These are phyloP conservation scores for Horisme vitalbata DNA, from an alignment of 2,888 invertebrate species.

Conservation along the genomic window DNA sequence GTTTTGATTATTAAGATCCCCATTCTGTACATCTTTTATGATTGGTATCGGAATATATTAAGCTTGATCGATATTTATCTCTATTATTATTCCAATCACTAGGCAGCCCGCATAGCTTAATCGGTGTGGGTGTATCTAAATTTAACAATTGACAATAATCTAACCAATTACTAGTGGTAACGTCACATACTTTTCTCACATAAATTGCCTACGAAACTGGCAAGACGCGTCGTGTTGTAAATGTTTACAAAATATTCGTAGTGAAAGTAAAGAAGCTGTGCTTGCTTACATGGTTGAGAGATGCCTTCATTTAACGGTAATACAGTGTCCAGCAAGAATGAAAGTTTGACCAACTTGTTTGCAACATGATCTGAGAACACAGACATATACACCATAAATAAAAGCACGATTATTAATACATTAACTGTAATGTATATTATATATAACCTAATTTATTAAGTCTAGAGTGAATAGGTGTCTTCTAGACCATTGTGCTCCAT, in stretches of 20 bases:
- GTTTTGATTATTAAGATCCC: no score
- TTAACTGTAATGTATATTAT: no score
- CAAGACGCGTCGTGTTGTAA: slow-evolving; percentile 15
- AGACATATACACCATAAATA: no score
- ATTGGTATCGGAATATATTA: background rate
- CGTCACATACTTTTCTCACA: slow-evolving; percentile 26
- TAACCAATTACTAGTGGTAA: slow-evolving; percentile 22
- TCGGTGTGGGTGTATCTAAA: slow-evolving; percentile 23
- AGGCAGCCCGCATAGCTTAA: slow-evolving; percentile 27
- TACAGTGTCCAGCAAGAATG: slow-evolving; percentile 13
- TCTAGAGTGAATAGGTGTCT: no score
- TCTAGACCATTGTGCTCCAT: no score
- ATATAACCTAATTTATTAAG: no score
- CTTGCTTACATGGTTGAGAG: slow-evolving; percentile 39
- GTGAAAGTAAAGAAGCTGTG: slow-evolving; percentile 56
- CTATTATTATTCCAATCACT: slow-evolving; percentile 21
- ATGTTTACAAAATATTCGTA: slow-evolving; percentile 39
- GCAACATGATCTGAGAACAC: no score
- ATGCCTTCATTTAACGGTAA: slow-evolving; percentile 38
- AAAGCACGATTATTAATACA: no score
- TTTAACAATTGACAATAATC: slow-evolving; percentile 26
- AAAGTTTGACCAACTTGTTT: no score
- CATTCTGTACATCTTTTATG: no score
- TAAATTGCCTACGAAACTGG: slow-evolving; percentile 19
- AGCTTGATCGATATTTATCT: slow-evolving; percentile 22